Conservation (phyloP, 2,888 invertebrate genomes). For the Idaea straminata region DNA sequence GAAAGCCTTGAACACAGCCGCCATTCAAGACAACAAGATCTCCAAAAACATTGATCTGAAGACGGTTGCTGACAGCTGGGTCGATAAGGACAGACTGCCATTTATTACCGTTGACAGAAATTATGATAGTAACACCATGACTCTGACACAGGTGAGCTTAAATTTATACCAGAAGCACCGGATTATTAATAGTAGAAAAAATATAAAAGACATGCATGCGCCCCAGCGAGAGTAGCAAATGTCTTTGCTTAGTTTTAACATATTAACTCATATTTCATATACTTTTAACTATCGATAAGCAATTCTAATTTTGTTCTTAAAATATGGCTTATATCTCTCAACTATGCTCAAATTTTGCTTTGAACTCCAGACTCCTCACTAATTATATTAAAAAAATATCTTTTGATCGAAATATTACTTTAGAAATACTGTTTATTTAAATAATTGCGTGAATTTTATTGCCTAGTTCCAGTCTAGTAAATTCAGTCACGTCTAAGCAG, state of each 20-base stretch:
- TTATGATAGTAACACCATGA: constrained; percentile 82
- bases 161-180: background rate
- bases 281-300: too few species aligned
- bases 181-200: background rate
- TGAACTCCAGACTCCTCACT: too few species aligned
- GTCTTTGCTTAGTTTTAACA: too few species aligned
- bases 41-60: constrained; percentile 78
- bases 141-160: constrained; percentile 80
- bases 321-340: too few species aligned
- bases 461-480: background rate
- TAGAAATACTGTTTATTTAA: background rate
- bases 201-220: too few species aligned
- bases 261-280: too few species aligned
- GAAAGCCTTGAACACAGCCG: constrained; percentile 85
- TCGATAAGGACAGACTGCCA: constrained; percentile 88
- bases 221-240: too few species aligned
- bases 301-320: too few species aligned
- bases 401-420: background rate
- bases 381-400: background rate
- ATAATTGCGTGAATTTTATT: background rate
- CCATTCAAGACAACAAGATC: constrained; percentile 78
- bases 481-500: background rate
- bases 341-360: too few species aligned
- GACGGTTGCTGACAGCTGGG: constrained; percentile 90
- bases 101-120: constrained; percentile 85